Evolutionary conservation across 2,113 vertebrate genomes (phyloP).

Genomic region (Notothenia rossii): DNA sequence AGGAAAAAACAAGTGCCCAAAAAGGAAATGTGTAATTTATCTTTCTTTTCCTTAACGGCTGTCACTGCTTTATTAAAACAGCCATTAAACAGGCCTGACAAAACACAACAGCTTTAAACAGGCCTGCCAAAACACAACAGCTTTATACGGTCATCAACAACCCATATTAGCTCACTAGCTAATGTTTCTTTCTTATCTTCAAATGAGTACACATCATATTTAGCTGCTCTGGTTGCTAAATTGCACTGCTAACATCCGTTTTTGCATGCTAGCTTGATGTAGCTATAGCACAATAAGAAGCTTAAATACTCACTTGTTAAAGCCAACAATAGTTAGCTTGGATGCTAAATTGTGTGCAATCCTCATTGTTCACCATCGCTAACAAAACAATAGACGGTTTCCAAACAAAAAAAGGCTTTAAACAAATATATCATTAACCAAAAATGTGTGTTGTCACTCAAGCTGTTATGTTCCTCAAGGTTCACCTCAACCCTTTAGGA

Average conservation of each 20-base stretch:
- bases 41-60: neutral
- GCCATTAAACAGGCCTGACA: neutral
- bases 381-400: neutral
- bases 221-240: too few relatives aligned
- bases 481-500: slow-evolving; percentile 37
- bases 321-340: too few relatives aligned
- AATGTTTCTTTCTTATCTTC: neutral
- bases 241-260: too few relatives aligned
- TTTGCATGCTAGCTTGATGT: too few relatives aligned
- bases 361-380: too few relatives aligned
- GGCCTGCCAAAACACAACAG: neutral
- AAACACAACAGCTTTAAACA: neutral
- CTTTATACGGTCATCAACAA: neutral
- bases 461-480: slow-evolving; percentile 49
- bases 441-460: slow-evolving; percentile 16
- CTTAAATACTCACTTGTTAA: too few relatives aligned
- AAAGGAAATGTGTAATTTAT: neutral
- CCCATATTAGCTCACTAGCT: too few relatives aligned
- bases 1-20: neutral
- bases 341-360: too few relatives aligned
- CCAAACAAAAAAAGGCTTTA: neutral
- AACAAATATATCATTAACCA: neutral
- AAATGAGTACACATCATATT: too few relatives aligned
- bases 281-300: too few relatives aligned
- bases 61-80: neutral